Evolutionary conservation across 2,113 vertebrate genomes (phyloP).

Genomic region (mouse (Mus musculus)): DNA sequence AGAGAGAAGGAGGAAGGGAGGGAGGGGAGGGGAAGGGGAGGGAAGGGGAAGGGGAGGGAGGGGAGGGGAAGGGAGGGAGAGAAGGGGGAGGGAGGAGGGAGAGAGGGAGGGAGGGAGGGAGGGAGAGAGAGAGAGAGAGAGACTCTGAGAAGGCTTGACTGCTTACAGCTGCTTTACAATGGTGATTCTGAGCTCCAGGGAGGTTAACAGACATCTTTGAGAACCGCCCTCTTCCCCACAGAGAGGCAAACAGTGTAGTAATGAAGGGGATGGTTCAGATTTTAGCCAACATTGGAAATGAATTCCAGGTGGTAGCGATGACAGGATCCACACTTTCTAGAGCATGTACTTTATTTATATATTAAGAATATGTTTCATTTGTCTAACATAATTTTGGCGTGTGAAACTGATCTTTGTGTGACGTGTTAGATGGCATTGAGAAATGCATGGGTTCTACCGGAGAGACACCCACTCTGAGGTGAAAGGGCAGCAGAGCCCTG

Average conservation of each 20-base stretch:
- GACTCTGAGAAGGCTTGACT: not conserved
- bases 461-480: not conserved
- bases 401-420: not conserved
- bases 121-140: not conserved
- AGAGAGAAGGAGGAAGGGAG: accelerated
- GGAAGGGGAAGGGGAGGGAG: accelerated
- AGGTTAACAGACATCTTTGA: not conserved
- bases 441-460: not conserved
- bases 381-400: not conserved
- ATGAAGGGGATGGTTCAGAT: not conserved
- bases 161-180: not conserved
- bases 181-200: not conserved
- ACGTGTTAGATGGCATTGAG: not conserved
- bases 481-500: no score
- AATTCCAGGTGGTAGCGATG: not conserved
- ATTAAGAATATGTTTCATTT: not conserved
- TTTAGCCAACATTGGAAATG: slow-evolving; percentile 20
- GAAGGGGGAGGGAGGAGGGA: not conserved
- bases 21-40: accelerated
- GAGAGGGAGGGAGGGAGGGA: no score
- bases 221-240: not conserved
- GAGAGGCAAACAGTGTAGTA: not conserved
- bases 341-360: not conserved
- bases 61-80: no score
- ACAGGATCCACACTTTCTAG: not conserved